phyloP scores from a whole-genome alignment of 2,888 invertebrate genomes.

The Lumbricus terrestris region DNA sequence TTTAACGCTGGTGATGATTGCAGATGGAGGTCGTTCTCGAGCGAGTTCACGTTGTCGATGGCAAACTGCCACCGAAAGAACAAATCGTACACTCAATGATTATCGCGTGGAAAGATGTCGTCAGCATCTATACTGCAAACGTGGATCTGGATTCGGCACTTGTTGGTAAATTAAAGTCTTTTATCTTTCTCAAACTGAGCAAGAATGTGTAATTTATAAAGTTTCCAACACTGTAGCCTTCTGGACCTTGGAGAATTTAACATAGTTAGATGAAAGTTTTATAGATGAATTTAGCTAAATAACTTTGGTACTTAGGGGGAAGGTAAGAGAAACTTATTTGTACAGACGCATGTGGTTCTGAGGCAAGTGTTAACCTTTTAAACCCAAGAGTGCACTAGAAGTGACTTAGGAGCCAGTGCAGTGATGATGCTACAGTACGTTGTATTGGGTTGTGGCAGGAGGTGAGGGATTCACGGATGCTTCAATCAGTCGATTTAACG shows the following conservation, averaged over 20 bases:
- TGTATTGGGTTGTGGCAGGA: constrained; percentile 8
- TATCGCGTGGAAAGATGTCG: constrained; percentile 79
- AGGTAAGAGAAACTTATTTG: too few relatives aligned
- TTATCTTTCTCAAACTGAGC: neutral
- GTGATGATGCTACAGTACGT: neutral
- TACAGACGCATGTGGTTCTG: too few relatives aligned
- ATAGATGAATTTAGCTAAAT: too few relatives aligned
- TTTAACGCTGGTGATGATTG: neutral
- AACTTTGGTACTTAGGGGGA: too few relatives aligned
- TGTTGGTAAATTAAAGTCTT: constrained; percentile 65
- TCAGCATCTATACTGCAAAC: constrained; percentile 77
- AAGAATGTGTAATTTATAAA: neutral
- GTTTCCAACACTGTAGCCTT: too few relatives aligned
- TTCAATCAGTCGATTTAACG: constrained; percentile 79
- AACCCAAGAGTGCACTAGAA: neutral
- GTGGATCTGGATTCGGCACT: constrained; percentile 86
- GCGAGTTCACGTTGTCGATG: constrained; percentile 76
- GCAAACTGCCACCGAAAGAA: constrained; percentile 62
- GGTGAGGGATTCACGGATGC: constrained; percentile 77
- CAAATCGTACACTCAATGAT: constrained; percentile 77
- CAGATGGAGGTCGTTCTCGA: constrained; percentile 84
- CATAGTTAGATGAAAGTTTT: too few relatives aligned
- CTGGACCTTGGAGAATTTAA: too few relatives aligned
- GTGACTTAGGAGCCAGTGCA: too few relatives aligned
- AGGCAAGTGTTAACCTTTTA: neutral